Percentiles rank a stretch among this genome's conserved stretches.
phyloP scores from a whole-genome alignment of 2,888 invertebrate genomes.

The Drosophila ustulata region DNA sequence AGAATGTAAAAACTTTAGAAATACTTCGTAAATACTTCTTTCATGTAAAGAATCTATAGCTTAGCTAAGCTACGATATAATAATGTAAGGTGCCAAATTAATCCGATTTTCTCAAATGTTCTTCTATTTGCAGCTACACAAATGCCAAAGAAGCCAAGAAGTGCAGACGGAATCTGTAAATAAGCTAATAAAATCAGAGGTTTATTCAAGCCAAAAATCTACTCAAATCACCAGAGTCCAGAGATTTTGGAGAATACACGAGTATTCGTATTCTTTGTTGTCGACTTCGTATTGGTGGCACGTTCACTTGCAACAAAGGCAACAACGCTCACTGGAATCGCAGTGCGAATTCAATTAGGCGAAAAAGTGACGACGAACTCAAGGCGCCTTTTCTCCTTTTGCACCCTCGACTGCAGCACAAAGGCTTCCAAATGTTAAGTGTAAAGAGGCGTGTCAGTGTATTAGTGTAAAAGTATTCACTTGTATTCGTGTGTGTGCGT shows the following conservation, averaged over 20 bases:
- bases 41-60: too few relatives aligned
- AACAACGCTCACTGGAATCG: slow-evolving; percentile 14
- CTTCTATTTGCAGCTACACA: slow-evolving; percentile 43
- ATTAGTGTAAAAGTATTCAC: slow-evolving; percentile 20
- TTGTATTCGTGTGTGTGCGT: slow-evolving; percentile 2
- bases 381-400: not conserved
- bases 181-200: slow-evolving; percentile 33
- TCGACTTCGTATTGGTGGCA: slow-evolving; percentile 51
- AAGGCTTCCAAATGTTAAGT: slow-evolving; percentile 47
- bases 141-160: slow-evolving; percentile 35
- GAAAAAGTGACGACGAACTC: slow-evolving; percentile 29
- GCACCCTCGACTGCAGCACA: not conserved
- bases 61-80: too few relatives aligned
- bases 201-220: slow-evolving; percentile 33
- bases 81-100: not conserved
- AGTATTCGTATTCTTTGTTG: not conserved
- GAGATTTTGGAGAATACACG: not conserved
- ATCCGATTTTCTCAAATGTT: slow-evolving; percentile 10
- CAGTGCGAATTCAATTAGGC: slow-evolving; percentile 60
- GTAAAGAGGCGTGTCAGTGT: slow-evolving; percentile 25
- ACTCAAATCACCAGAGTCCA: slow-evolving; percentile 9
- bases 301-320: slow-evolving; percentile 42
- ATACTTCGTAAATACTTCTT: too few relatives aligned
- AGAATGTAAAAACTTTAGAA: too few relatives aligned
- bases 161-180: slow-evolving; percentile 26